Conservation (phyloP, 1,140 invertebrate species). For the Hyles vespertilio region DNA sequence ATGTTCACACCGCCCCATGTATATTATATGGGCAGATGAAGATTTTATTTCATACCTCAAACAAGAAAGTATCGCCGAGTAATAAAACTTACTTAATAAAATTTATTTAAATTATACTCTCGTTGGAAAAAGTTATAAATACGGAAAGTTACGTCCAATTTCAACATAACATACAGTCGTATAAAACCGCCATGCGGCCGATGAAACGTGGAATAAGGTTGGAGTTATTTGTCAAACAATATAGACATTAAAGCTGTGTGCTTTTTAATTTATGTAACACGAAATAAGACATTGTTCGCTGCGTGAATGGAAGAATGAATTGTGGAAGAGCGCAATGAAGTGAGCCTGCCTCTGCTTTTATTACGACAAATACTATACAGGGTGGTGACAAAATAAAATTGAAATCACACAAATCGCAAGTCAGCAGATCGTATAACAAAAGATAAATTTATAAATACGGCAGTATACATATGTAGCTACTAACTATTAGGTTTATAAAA, state of each 20-base stretch:
- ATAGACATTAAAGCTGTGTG: conserved; percentile 5
- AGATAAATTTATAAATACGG: too few species aligned
- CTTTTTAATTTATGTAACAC: conserved; percentile 21
- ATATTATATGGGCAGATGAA: not conserved
- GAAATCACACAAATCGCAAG: too few species aligned
- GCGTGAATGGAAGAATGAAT: conserved; percentile 25
- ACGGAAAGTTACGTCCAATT: not conserved
- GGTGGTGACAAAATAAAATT: not conserved
- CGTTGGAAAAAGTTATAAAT: not conserved
- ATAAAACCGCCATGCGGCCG: too few species aligned
- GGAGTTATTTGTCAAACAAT: too few species aligned
- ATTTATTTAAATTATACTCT: not conserved
- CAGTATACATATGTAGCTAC: too few species aligned
- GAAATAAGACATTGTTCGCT: conserved; percentile 30
- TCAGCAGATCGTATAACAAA: too few species aligned
- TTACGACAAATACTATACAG: conserved; percentile 8
- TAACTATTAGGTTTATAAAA: too few species aligned
- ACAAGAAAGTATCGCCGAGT: too few species aligned
- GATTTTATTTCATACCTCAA: not conserved
- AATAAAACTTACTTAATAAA: too few species aligned
- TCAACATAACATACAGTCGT: too few species aligned
- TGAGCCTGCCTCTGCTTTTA: conserved; percentile 9
- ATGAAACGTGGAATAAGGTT: too few species aligned
- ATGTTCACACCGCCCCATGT: too few species aligned
- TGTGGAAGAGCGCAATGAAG: conserved; percentile 17